Conservation (phyloP, 2,113 vertebrate genomes). For the Hemicordylus capensis region DNA sequence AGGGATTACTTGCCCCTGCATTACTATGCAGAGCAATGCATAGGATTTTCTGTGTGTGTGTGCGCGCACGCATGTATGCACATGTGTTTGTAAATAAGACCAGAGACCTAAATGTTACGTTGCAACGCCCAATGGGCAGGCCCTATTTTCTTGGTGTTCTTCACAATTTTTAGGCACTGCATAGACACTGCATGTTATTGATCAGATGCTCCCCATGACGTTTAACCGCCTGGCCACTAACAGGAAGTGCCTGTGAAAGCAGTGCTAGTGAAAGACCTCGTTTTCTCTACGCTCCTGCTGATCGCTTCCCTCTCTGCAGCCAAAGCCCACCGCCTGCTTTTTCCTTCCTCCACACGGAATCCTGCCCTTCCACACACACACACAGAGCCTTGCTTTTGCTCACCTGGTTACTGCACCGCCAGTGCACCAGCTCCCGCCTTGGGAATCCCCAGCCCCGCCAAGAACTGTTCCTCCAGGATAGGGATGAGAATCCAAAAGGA, state of each 20-base stretch:
- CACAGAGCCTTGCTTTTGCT: neutral
- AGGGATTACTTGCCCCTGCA: too few species aligned
- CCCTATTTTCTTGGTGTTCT: neutral
- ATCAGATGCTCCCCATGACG: neutral
- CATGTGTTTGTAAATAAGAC: too few species aligned
- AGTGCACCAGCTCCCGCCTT: neutral
- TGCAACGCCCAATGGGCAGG: neutral
- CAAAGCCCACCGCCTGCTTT: neutral
- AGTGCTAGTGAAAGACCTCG: too few species aligned
- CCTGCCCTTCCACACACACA: neutral
- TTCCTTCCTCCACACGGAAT: neutral
- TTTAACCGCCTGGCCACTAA: neutral
- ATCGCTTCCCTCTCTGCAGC: too few species aligned
- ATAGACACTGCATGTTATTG: too few species aligned
- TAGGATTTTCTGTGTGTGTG: too few species aligned
- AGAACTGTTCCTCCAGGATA: neutral
- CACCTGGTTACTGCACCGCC: neutral
- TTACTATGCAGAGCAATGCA: too few species aligned
- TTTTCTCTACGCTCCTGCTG: too few species aligned
- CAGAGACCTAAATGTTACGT: neutral
- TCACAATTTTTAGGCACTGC: neutral
- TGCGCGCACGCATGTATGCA: too few species aligned
- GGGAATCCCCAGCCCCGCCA: neutral
- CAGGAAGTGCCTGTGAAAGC: too few species aligned
- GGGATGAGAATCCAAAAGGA: neutral